Percentiles rank a stretch among this genome's conserved stretches.
Evolutionary conservation across 2,888 invertebrate species (phyloP).

Genomic region (Melolontha melolontha): DNA sequence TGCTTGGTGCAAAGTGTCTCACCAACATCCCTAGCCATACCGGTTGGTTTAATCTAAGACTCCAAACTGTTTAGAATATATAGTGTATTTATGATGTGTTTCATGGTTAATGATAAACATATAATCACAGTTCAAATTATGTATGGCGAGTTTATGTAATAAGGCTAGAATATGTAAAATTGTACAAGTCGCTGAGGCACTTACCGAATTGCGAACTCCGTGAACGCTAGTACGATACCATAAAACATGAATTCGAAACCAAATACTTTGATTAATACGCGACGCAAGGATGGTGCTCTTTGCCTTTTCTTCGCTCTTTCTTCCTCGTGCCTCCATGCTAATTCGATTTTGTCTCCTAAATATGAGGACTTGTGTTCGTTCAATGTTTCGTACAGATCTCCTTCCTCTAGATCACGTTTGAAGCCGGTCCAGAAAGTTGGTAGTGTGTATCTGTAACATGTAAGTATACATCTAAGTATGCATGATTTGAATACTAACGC

Average conservation of each 20-base stretch:
- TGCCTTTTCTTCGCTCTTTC: slow-evolving; percentile 60
- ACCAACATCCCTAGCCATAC: slow-evolving; percentile 73
- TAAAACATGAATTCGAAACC: slow-evolving; percentile 72
- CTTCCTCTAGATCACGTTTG: slow-evolving; percentile 73
- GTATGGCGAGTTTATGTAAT: no score
- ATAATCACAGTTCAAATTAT: not conserved
- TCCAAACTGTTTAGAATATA: slow-evolving; percentile 49
- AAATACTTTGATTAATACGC: slow-evolving; percentile 72
- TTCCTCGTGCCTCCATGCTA: slow-evolving; percentile 73
- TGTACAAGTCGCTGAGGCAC: slow-evolving; percentile 23
- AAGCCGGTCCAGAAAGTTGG: slow-evolving; percentile 78
- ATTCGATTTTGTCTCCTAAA: slow-evolving; percentile 75
- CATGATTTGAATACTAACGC: not conserved
- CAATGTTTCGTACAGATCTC: slow-evolving; percentile 76
- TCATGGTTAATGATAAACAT: slow-evolving; percentile 1
- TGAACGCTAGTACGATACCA: slow-evolving; percentile 72
- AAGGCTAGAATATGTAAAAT: no score
- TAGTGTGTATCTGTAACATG: slow-evolving; percentile 74
- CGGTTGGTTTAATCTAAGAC: slow-evolving; percentile 73
- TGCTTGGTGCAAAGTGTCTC: slow-evolving; percentile 68
- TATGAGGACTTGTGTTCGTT: slow-evolving; percentile 75
- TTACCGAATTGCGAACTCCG: slow-evolving; percentile 71
- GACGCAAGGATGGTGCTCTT: slow-evolving; percentile 71
- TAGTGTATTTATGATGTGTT: not conserved
- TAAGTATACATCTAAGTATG: not conserved